phyloP scores from a whole-genome alignment of 2,797 vertebrate species.

The Acestrorhynchus altus region DNA sequence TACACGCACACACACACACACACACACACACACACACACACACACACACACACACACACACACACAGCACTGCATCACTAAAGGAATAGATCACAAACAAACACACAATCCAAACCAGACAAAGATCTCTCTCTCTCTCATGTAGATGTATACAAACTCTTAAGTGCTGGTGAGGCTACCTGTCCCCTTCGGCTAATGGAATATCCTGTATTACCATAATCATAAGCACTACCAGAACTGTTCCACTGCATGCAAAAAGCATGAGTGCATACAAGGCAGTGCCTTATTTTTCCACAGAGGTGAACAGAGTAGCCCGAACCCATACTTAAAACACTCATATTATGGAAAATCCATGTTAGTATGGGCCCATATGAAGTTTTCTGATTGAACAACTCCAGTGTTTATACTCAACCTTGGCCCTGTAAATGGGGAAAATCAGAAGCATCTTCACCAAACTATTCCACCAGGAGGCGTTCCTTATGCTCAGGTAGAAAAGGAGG shows the following conservation, averaged over 20 bases:
- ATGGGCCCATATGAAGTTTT: too few species aligned
- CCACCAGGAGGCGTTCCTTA: too few species aligned
- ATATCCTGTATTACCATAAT: slow-evolving; percentile 11
- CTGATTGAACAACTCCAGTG: too few species aligned
- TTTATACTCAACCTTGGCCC: too few species aligned
- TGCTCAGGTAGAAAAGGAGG: too few species aligned
- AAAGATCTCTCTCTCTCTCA: background rate
- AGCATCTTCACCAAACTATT: too few species aligned
- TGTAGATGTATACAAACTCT: background rate
- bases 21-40: background rate
- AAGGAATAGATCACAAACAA: background rate
- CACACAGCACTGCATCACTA: background rate
- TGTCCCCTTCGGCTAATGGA: background rate
- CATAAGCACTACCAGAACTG: background rate
- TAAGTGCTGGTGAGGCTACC: slow-evolving; percentile 10
- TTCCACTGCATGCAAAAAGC: background rate
- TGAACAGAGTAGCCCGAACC: background rate
- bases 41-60: background rate
- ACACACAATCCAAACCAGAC: background rate
- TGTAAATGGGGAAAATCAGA: too few species aligned
- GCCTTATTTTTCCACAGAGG: background rate
- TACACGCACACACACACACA: slow-evolving; percentile 19
- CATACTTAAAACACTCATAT: background rate
- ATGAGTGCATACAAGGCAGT: background rate
- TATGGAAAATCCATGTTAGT: too few species aligned